Conservation (phyloP, 2,888 invertebrate species). For the Netelia inedita region DNA sequence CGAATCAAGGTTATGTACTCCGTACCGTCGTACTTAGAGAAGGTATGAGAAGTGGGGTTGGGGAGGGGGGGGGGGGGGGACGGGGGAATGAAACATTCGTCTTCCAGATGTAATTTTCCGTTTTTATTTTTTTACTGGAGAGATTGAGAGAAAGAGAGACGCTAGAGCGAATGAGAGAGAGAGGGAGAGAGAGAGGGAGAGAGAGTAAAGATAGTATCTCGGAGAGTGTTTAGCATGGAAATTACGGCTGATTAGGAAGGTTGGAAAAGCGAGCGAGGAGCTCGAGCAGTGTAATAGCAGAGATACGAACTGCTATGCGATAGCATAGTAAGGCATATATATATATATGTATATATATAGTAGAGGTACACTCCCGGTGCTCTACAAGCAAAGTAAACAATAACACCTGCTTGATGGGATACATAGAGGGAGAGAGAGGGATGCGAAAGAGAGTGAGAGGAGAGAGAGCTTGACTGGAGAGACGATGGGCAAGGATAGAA, state of each 20-base stretch:
- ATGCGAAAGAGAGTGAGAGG: not conserved
- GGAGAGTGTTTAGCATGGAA: constrained; percentile 56
- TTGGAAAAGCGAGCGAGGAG: constrained; percentile 36
- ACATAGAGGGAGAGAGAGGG: constrained; percentile 1
- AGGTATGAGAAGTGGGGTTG: not conserved
- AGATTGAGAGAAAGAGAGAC: not conserved
- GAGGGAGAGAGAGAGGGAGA: not conserved
- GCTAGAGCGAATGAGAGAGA: not conserved
- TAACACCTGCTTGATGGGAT: constrained; percentile 53
- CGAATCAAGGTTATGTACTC: constrained; percentile 22
- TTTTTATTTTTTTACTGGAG: constrained; percentile 25
- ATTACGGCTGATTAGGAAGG: constrained; percentile 63
- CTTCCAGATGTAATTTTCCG: constrained; percentile 23
- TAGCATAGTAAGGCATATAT: constrained; percentile 1
- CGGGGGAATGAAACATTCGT: not conserved
- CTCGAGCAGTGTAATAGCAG: constrained; percentile 63
- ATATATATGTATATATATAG: constrained; percentile 5
- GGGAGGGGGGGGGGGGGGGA: not conserved
- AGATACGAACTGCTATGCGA: constrained; percentile 55
- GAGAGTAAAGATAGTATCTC: constrained; percentile 31
- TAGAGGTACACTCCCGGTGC: not conserved
- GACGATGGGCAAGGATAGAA: constrained; percentile 3
- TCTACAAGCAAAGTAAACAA: constrained; percentile 54
- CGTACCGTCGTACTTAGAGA: not conserved
- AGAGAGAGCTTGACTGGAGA: not conserved